Evolutionary conservation across 2,797 vertebrate genomes (phyloP).

Genomic region (Nyctalus aviator): DNA sequence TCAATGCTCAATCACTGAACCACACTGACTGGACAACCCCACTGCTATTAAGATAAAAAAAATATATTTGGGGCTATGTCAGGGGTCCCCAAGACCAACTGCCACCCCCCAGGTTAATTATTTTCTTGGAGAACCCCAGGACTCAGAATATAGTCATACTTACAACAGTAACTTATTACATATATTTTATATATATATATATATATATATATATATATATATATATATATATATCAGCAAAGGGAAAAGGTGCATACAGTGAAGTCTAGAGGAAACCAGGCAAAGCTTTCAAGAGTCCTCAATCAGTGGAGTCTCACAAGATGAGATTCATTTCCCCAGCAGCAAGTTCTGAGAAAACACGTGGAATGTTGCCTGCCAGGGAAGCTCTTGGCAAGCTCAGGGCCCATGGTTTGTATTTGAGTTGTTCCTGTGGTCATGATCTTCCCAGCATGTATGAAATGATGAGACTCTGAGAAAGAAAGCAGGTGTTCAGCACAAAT

Average conservation of each 20-base stretch:
- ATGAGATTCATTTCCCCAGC: not conserved
- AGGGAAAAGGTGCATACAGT: not conserved
- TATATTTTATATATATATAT: too few species aligned
- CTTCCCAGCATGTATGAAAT: not conserved
- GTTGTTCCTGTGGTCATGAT: not conserved
- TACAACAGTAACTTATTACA: constrained; percentile 1
- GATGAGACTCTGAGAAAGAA: not conserved
- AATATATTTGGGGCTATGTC: not conserved
- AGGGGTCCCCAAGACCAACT: not conserved
- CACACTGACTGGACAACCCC: too few species aligned
- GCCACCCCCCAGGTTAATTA: not conserved
- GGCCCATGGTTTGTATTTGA: not conserved
- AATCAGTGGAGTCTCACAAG: not conserved
- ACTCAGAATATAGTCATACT: not conserved
- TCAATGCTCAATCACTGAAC: too few species aligned
- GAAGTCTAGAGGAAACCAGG: not conserved
- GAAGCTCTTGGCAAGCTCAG: not conserved
- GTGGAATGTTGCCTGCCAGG: not conserved
- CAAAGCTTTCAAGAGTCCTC: not conserved
- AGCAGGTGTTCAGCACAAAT: not conserved
- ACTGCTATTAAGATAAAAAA: not conserved
- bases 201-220: not conserved
- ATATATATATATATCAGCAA: not conserved
- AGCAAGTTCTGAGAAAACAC: not conserved
- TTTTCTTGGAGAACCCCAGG: not conserved